These are phyloP conservation scores for Alfaro cultratus DNA, from an alignment of 2,797 vertebrate species.

Conservation along the genomic window DNA sequence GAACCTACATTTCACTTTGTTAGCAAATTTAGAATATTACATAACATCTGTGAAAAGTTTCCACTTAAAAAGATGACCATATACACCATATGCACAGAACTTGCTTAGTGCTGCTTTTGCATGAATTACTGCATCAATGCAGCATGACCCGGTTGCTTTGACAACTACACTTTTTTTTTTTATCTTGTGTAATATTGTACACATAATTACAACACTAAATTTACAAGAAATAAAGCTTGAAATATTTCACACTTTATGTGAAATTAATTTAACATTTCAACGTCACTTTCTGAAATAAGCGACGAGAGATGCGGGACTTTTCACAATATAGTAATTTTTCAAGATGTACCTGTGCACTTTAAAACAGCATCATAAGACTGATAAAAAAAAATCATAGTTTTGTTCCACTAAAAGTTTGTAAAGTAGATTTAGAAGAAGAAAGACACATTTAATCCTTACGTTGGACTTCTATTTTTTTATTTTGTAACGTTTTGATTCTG, in stretches of 20 bases:
- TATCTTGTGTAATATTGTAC: too few relatives aligned
- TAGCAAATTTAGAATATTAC: background rate
- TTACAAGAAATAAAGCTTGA: too few relatives aligned
- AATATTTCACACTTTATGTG: too few relatives aligned
- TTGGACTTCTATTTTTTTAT: background rate
- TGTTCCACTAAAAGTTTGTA: background rate
- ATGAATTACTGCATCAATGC: too few relatives aligned
- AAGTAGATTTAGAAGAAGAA: background rate
- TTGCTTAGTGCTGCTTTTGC: too few relatives aligned
- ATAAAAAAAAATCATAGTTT: background rate
- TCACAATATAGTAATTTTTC: background rate
- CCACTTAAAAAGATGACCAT: background rate
- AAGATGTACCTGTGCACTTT: background rate
- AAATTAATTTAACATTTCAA: too few relatives aligned
- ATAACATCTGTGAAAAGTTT: background rate
- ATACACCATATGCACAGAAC: background rate
- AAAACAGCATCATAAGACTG: background rate
- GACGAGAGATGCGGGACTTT: background rate
- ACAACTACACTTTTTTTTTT: too few relatives aligned
- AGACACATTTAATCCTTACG: background rate
- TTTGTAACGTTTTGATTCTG: background rate
- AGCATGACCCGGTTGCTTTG: too few relatives aligned
- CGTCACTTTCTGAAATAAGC: background rate
- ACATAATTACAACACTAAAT: too few relatives aligned
- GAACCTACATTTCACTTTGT: background rate